A percentile compares a stretch with the other conserved stretches of the same genome.
Conservation (phyloP, 2,797 vertebrate species). For the Enteromius argenteus region DNA sequence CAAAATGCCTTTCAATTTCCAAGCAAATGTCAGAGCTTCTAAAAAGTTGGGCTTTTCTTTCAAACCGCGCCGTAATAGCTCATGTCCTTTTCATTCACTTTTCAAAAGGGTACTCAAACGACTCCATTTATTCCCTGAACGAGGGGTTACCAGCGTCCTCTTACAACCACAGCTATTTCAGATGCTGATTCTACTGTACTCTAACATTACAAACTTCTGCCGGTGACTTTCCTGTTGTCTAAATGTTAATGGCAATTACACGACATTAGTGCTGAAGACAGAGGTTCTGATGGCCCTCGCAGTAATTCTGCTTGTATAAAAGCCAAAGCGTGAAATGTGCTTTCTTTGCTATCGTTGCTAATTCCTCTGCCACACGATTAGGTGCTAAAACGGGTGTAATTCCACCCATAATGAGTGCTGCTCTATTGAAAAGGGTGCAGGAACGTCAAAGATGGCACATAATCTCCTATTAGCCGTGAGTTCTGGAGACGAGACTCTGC, state of each 20-base stretch:
- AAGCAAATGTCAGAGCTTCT: constrained; percentile 60
- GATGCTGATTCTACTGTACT: neutral
- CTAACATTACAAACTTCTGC: neutral
- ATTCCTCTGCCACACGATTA: constrained; percentile 74
- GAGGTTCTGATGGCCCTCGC: neutral
- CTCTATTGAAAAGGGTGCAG: constrained; percentile 71
- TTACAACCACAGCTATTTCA: constrained; percentile 1
- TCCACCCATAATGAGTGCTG: constrained; percentile 75
- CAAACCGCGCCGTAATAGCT: neutral
- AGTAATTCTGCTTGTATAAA: constrained; percentile 60
- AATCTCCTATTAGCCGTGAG: constrained; percentile 70
- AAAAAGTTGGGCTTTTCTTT: constrained; percentile 9
- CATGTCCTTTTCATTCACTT: constrained; percentile 15
- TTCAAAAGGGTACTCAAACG: constrained; percentile 1
- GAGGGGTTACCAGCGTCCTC: neutral
- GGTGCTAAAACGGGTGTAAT: constrained; percentile 76
- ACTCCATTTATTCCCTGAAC: constrained; percentile 16
- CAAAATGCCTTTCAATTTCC: constrained; percentile 52
- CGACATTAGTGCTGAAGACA: neutral
- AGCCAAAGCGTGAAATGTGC: constrained; percentile 40
- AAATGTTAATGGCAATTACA: neutral
- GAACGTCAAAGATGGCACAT: constrained; percentile 77
- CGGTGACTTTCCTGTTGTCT: neutral
- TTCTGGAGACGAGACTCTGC: constrained; percentile 45
- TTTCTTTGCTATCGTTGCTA: constrained; percentile 63